A percentile compares a stretch with the other conserved stretches of the same genome.
Evolutionary conservation across 2,888 invertebrate species (phyloP).

Genomic region (Folsomia manolachei): DNA sequence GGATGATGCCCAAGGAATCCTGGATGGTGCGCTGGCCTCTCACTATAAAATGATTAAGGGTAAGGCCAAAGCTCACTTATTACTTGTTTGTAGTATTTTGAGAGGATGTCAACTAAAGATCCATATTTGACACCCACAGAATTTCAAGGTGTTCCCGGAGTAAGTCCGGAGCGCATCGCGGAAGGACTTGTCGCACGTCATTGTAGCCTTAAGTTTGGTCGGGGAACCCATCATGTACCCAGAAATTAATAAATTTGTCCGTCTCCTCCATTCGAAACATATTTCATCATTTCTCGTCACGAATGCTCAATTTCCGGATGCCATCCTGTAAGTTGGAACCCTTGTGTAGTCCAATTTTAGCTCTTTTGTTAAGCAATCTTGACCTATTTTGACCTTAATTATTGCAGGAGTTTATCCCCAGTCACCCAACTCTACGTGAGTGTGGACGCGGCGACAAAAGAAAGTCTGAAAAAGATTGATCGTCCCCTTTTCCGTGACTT

Average conservation of each 20-base stretch:
- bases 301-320: slow-evolving; percentile 63
- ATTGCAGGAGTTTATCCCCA: slow-evolving; percentile 53
- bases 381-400: too few relatives aligned
- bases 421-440: slow-evolving; percentile 63
- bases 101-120: too few relatives aligned
- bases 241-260: slow-evolving; percentile 59
- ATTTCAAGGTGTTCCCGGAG: slow-evolving; percentile 60
- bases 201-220: slow-evolving; percentile 61
- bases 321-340: slow-evolving; percentile 55
- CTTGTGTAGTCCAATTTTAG: slow-evolving; percentile 8
- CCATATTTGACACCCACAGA: too few relatives aligned
- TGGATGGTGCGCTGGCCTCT: slow-evolving; percentile 55
- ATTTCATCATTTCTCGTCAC: slow-evolving; percentile 63
- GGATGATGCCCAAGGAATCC: slow-evolving; percentile 53
- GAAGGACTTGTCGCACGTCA: slow-evolving; percentile 58
- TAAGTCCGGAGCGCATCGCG: slow-evolving; percentile 56
- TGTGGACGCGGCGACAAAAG: slow-evolving; percentile 61
- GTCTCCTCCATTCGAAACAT: slow-evolving; percentile 56
- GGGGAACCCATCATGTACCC: slow-evolving; percentile 65
- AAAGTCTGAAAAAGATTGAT: slow-evolving; percentile 61
- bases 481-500: slow-evolving; percentile 61
- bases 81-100: too few relatives aligned
- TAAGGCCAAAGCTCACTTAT: too few relatives aligned
- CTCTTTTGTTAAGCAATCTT: too few relatives aligned
- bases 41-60: slow-evolving; percentile 59